A percentile compares a stretch with the other conserved stretches of the same genome.
These are phyloP conservation scores for Epistrophe grossulariae DNA, from an alignment of 2,888 invertebrate genomes.

Conservation along the genomic window DNA sequence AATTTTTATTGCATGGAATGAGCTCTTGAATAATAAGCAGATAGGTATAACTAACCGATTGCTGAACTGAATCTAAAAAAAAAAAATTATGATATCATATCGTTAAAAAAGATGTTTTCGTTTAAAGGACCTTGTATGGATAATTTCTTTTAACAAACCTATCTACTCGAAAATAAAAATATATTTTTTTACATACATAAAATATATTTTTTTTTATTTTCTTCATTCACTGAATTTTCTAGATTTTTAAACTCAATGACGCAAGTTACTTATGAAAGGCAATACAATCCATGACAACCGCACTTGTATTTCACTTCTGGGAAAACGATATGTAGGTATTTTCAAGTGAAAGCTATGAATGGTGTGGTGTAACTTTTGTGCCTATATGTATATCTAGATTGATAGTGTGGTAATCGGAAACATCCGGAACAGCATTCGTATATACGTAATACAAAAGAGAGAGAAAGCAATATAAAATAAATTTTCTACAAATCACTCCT, in stretches of 20 bases:
- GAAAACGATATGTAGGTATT: constrained; percentile 13
- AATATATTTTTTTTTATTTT: neutral
- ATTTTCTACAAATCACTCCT: constrained; percentile 30
- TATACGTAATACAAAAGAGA: neutral
- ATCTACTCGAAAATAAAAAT: neutral
- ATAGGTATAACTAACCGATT: too few species aligned
- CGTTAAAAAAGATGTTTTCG: too few species aligned
- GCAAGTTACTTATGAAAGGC: constrained; percentile 1
- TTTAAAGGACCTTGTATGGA: too few species aligned
- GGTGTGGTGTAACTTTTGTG: neutral
- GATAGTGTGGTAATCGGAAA: constrained; percentile 3
- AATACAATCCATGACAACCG: constrained; percentile 21
- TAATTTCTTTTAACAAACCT: too few species aligned
- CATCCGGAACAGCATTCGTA: neutral
- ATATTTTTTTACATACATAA: too few species aligned
- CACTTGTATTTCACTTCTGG: constrained; percentile 21
- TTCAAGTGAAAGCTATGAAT: neutral
- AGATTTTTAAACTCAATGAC: neutral
- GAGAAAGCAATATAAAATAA: constrained; percentile 3
- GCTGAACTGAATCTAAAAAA: too few species aligned
- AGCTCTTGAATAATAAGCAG: too few species aligned
- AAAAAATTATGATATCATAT: too few species aligned
- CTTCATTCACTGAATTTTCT: neutral
- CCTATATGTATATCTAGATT: neutral
- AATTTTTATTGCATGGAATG: too few species aligned